Conservation (phyloP, 1,140 invertebrate species). For the Scylla paramamosain region DNA sequence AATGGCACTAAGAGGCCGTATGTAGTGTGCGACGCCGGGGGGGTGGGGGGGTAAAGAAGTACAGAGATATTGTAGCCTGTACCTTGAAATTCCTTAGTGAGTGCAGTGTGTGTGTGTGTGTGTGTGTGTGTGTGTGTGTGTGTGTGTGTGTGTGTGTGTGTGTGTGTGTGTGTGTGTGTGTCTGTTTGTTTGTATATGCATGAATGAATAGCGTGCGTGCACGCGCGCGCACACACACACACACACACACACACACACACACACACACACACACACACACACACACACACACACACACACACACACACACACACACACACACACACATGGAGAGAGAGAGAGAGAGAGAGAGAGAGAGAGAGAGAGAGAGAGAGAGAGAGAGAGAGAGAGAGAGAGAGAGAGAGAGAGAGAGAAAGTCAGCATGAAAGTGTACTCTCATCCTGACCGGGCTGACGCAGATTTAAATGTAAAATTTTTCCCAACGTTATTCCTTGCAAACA, state of each 20-base stretch:
- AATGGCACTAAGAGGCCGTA: constrained; percentile 59
- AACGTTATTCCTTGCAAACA: constrained; percentile 22
- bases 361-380: no score
- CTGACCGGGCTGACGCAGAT: neutral
- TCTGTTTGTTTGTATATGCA: constrained; percentile 26
- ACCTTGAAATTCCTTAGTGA: neutral
- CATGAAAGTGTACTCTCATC: neutral
- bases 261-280: constrained; percentile 64
- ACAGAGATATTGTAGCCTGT: neutral
- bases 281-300: constrained; percentile 29
- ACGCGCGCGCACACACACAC: neutral
- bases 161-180: constrained; percentile 57
- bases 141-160: constrained; percentile 32
- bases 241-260: constrained; percentile 50
- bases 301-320: neutral
- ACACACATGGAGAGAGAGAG: neutral
- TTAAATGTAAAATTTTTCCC: constrained; percentile 4
- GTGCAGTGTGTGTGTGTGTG: neutral
- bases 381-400: no score
- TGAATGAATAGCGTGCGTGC: neutral
- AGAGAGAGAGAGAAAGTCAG: neutral
- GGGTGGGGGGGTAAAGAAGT: neutral
- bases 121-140: constrained; percentile 59
- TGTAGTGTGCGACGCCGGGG: constrained; percentile 5
- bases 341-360: no score